Evolutionary conservation across 2,113 vertebrate species (phyloP).

Genomic region (Panurus biarmicus): DNA sequence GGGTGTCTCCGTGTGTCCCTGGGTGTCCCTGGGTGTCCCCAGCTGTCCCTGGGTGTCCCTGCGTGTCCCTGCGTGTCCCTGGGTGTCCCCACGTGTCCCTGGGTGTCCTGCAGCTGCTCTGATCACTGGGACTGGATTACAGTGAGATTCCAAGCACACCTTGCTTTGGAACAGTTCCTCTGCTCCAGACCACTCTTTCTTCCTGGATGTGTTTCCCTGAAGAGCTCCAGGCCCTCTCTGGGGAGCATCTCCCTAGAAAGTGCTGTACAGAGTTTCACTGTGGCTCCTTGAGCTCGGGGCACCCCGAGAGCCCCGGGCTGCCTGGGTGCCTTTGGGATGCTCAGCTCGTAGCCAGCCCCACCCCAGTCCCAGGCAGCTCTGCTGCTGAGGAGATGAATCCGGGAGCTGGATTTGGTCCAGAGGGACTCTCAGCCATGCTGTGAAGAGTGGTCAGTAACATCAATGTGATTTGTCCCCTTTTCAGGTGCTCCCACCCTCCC

Average conservation of each 20-base stretch:
- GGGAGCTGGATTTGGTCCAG: background rate
- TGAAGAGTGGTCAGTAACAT: background rate
- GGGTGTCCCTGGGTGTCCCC: too few relatives aligned
- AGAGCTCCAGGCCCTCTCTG: background rate
- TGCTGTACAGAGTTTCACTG: background rate
- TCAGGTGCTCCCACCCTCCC: background rate
- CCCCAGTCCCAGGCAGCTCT: accelerated
- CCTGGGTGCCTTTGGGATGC: accelerated
- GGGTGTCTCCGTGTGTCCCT: too few relatives aligned
- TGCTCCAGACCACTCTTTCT: background rate
- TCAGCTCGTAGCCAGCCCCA: background rate
- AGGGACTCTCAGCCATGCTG: background rate
- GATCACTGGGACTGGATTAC: accelerated
- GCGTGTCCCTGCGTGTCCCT: too few relatives aligned
- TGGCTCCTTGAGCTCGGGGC: background rate
- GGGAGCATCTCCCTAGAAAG: accelerated
- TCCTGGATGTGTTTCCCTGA: background rate
- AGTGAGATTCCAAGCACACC: accelerated
- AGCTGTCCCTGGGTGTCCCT: too few relatives aligned
- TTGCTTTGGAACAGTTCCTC: background rate
- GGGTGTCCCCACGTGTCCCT: background rate
- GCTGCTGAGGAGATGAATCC: background rate
- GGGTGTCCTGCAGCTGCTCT: too few relatives aligned
- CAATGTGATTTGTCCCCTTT: background rate
- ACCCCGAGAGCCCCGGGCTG: accelerated